A percentile compares a stretch with the other conserved stretches of the same genome.
phyloP scores from a whole-genome alignment of 2,113 vertebrate genomes.

The Mus pahari region DNA sequence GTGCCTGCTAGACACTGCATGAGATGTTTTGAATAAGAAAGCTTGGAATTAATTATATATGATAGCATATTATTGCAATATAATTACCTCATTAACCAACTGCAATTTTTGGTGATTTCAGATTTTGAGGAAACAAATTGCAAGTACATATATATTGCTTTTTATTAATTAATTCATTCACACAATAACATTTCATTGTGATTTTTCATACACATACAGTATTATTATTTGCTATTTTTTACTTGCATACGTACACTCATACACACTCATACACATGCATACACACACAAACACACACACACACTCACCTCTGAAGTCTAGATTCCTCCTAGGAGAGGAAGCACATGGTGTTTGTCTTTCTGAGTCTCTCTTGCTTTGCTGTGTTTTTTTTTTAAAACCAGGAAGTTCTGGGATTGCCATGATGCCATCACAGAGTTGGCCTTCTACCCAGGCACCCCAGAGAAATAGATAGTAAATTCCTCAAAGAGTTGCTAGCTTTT shows the following conservation, averaged over 20 bases:
- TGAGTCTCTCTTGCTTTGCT: neutral
- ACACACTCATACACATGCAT: neutral
- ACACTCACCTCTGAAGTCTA: neutral
- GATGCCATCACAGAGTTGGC: neutral
- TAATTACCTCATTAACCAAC: slow-evolving; percentile 6
- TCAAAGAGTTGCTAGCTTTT: neutral
- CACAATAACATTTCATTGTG: neutral
- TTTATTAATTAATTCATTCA: neutral
- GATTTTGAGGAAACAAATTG: slow-evolving; percentile 31
- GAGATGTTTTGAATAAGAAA: slow-evolving; percentile 17
- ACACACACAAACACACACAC: neutral
- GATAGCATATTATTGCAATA: neutral
- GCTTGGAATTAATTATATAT: slow-evolving; percentile 8
- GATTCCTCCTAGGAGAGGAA: neutral
- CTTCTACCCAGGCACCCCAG: neutral
- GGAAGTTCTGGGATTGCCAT: neutral
- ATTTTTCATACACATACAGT: neutral
- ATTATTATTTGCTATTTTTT: neutral
- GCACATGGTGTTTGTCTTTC: neutral
- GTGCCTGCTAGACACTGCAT: neutral
- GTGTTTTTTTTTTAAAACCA: slow-evolving; percentile 26
- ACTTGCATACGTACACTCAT: neutral
- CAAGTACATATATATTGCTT: neutral
- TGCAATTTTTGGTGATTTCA: neutral
- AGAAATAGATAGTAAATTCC: neutral